A percentile compares a stretch with the other conserved stretches of the same genome.
These are phyloP conservation scores for Aythya fuligula DNA, from an alignment of 2,797 vertebrate species.

Conservation along the genomic window DNA sequence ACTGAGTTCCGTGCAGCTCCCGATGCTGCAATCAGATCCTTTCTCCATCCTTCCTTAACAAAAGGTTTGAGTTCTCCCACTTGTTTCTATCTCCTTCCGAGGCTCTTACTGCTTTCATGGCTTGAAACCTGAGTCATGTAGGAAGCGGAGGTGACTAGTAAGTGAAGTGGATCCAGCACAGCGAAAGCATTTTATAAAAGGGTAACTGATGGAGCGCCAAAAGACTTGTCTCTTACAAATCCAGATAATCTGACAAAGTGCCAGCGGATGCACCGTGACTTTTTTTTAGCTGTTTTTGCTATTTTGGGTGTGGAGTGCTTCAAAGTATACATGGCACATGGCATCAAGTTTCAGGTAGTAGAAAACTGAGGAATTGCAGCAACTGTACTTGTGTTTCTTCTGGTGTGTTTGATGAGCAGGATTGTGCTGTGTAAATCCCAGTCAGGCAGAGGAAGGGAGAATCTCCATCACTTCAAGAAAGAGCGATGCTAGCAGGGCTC, in stretches of 20 bases:
- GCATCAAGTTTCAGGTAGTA: conserved; percentile 38
- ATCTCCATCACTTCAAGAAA: not conserved
- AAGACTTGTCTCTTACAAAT: conserved; percentile 39
- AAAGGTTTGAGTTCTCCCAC: conserved; percentile 40
- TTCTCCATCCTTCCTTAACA: conserved; percentile 7
- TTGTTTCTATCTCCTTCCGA: conserved; percentile 40
- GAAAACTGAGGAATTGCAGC: conserved; percentile 48
- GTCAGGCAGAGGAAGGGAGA: not conserved
- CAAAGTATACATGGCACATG: not conserved
- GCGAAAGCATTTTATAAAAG: not conserved
- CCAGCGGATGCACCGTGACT: not conserved
- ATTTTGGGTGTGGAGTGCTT: conserved; percentile 51
- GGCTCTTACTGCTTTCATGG: conserved; percentile 47
- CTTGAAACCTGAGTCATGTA: conserved; percentile 61
- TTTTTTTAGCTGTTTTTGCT: conserved; percentile 13
- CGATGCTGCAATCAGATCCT: conserved; percentile 13
- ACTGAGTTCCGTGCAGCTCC: not conserved
- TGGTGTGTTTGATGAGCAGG: not conserved
- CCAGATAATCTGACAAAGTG: not conserved
- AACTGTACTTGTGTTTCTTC: not conserved
- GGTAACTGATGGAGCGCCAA: conserved; percentile 13
- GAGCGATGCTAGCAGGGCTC: not conserved
- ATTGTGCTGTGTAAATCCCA: not conserved
- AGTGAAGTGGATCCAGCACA: conserved; percentile 45
- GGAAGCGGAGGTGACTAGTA: conserved; percentile 64